phyloP scores from a whole-genome alignment of 2,797 vertebrate genomes.

The Lacerta viridis region DNA sequence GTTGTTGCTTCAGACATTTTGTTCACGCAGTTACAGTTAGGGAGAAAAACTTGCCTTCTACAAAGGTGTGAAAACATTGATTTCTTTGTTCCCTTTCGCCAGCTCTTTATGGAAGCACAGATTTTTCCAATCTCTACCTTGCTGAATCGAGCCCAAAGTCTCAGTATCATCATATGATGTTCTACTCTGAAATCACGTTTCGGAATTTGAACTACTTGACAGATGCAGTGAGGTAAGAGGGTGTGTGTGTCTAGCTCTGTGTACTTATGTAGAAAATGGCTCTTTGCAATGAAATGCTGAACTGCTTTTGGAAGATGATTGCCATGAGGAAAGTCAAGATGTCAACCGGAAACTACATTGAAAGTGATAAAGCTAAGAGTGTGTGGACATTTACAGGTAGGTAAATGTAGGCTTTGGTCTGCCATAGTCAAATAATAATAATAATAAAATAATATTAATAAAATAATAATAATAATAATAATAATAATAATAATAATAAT shows the following conservation, averaged over 20 bases:
- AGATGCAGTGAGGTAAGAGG: slow-evolving; percentile 87
- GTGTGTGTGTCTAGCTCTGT: neutral
- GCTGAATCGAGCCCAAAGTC: slow-evolving; percentile 84
- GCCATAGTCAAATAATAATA: too few relatives aligned
- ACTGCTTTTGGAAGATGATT: neutral
- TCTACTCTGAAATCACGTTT: slow-evolving; percentile 88
- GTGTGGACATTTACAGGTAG: too few relatives aligned
- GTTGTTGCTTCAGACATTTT: neutral
- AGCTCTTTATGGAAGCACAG: slow-evolving; percentile 89
- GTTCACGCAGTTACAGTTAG: neutral
- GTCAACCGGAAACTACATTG: too few relatives aligned
- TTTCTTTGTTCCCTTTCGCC: slow-evolving; percentile 23
- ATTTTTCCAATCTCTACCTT: slow-evolving; percentile 86
- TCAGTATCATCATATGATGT: slow-evolving; percentile 87
- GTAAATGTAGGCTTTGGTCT: too few relatives aligned
- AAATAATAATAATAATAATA: too few relatives aligned
- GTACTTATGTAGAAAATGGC: neutral
- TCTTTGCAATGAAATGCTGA: neutral
- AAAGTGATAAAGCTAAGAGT: too few relatives aligned
- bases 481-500: too few relatives aligned
- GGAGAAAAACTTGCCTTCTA: neutral
- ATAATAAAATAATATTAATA: too few relatives aligned
- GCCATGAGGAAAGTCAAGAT: neutral
- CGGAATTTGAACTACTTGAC: slow-evolving; percentile 89
- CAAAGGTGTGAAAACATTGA: neutral